Evolutionary conservation across 2,113 vertebrate species (phyloP), one percentile per base, ranked within the genome.

Genomic region (Orcinus orca): DNA sequence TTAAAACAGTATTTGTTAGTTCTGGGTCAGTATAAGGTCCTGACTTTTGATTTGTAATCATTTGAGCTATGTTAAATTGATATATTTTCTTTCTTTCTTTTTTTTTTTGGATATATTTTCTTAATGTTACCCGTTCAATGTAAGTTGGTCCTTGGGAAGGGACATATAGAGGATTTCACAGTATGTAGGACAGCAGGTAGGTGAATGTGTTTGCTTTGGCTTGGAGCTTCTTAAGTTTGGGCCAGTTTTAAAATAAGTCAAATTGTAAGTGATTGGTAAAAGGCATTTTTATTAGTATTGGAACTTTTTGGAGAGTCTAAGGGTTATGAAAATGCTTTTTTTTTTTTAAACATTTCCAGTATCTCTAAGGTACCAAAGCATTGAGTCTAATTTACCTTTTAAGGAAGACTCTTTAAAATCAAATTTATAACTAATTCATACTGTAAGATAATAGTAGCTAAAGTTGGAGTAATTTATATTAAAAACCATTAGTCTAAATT

Each of bases 291-390:
- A 53, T 87, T 94, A 89, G 36, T 76, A 91, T 63, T 96, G 80
- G 62, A 91, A 77, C 53, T 68, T 95, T 97, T 58, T 81, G 31
- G 82, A 96, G 70, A 88, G 47, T 44, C 55, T 92, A 65, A 93
- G 53, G 38, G 29, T 70, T 70, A 58, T 50, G n/a, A 94, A 36
- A 95, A 95, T 84, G 50, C 41, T 25, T 81, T 65, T 82, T 92
- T 80, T 68, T 77, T 63, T 63, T 44, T 44, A 0, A 14, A 58
- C 36, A 92, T 96, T 97, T 95, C 76, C 70, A 87, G 0, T 96
- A 90, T 96, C 74, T 93, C 33, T 84, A 33, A 96, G 68, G 83
- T 96, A 97, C 94, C 97, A 97, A 97, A 98, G 97, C 83, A 87
- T 8, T 29, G 58, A 83, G n/a, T 93, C 83, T 82, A 85, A 88